phyloP scores from a whole-genome alignment of 2,797 vertebrate genomes.

The Gymnoscopelus braueri region DNA sequence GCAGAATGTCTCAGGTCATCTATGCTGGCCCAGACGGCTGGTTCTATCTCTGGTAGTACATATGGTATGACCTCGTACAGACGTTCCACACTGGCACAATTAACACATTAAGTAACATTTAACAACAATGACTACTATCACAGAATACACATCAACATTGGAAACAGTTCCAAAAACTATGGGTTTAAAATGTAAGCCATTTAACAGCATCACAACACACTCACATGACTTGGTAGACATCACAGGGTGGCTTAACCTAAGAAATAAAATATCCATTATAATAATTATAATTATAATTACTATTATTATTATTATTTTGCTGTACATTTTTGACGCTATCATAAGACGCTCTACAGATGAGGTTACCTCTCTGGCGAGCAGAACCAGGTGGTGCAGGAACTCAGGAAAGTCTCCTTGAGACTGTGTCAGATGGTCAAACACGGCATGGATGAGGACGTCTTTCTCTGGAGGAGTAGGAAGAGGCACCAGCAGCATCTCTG shows the following conservation, averaged over 20 bases:
- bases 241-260: slow-evolving; percentile 56
- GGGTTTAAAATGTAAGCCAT: neutral
- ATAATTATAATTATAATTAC: too few relatives aligned
- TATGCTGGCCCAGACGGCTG: slow-evolving; percentile 46
- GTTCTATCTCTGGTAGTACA: slow-evolving; percentile 49
- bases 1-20: slow-evolving; percentile 48
- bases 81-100: slow-evolving; percentile 50
- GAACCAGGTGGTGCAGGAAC: slow-evolving; percentile 44
- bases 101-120: neutral
- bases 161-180: neutral
- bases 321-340: too few relatives aligned
- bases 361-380: slow-evolving; percentile 37
- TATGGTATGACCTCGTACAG: slow-evolving; percentile 46
- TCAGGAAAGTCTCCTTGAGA: slow-evolving; percentile 37
- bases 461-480: slow-evolving; percentile 58
- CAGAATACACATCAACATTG: too few relatives aligned
- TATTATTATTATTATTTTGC: too few relatives aligned
- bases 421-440: slow-evolving; percentile 70
- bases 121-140: neutral
- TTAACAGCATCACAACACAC: slow-evolving; percentile 29
- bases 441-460: slow-evolving; percentile 52
- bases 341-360: neutral
- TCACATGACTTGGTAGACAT: slow-evolving; percentile 64
- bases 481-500: slow-evolving; percentile 66
- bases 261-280: neutral